Base-by-base conservation (phyloP, 2,797 vertebrate genomes). In the Schizopygopsis pylzovi region DNA sequence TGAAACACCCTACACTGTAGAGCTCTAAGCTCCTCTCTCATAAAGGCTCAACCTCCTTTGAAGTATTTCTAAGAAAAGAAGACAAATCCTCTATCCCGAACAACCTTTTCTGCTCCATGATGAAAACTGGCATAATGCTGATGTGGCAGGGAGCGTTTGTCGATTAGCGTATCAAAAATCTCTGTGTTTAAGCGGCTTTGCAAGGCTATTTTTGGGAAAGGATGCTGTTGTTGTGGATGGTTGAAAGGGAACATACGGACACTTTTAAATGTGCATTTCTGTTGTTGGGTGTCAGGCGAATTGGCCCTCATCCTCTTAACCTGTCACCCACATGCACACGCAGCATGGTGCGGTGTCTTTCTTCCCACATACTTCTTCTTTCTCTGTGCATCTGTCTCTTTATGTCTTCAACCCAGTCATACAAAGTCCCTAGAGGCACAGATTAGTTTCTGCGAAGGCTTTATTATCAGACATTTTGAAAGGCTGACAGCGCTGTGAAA, bases 111-210 rank as follows among this genome's bases (percentile, higher is more conserved):
- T 76, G 33, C 81, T 86, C 16, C 22, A 43, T 20, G 70, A 77
- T 81, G 86, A 84, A 89, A 89, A 88, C 65, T 63, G 67, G 82
- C 82, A 81, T 79, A 71, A 82, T 84, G 86, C 71, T 85, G 56
- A 83, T 86, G 81, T 83, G 84, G 82, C 85, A 79, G 67, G 59
- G 85, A 86, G 79, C 52, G 33, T 65, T 85, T 56, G 79, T 88
- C 86, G 88, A 90, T 88, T 82, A 85, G 85, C 63, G 67, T 71
- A 81, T 89, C 81, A 86, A 72, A 78, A 87, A 89, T 89, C 79
- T 81, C 81, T 86, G 54, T 85, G 85, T 89, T 90, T 90, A 91
- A 88, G 90, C 84, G 3, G 89, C 86, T 91, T 91, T 91, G 73
- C 79, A 12, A 33, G 79, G 79, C 79, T 90, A 89, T 90, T 89